Conservation (phyloP, 2,113 vertebrate species). For the Pionites leucogaster region DNA sequence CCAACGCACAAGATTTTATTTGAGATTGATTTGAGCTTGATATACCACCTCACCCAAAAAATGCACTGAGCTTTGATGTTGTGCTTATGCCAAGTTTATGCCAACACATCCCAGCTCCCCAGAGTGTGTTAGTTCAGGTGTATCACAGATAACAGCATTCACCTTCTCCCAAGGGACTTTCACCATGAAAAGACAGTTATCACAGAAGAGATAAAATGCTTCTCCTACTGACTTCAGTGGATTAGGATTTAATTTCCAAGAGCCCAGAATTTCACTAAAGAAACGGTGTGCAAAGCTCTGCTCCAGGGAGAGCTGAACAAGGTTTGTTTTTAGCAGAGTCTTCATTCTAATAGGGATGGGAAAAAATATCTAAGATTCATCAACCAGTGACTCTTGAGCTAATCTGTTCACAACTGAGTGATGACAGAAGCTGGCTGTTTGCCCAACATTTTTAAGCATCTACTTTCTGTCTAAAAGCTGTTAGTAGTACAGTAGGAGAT, state of each 20-base stretch:
- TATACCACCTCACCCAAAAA: background rate
- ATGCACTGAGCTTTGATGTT: background rate
- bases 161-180: background rate
- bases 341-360: background rate
- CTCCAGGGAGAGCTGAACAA: background rate
- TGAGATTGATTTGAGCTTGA: background rate
- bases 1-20: background rate
- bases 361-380: background rate
- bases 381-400: background rate
- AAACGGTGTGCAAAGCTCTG: background rate
- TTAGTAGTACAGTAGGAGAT: background rate
- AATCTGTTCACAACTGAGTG: background rate
- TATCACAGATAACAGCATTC: background rate
- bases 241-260: background rate
- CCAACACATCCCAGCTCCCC: background rate
- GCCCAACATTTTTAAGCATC: constrained; percentile 10
- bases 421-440: constrained; percentile 6
- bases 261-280: background rate
- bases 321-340: background rate
- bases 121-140: background rate
- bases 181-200: background rate
- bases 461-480: background rate
- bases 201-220: background rate
- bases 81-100: background rate
- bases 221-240: background rate